A percentile compares a stretch with the other conserved stretches of the same genome.
These are phyloP conservation scores for Habropoda laboriosa DNA, from an alignment of 1,140 invertebrate species.

Conservation along the genomic window DNA sequence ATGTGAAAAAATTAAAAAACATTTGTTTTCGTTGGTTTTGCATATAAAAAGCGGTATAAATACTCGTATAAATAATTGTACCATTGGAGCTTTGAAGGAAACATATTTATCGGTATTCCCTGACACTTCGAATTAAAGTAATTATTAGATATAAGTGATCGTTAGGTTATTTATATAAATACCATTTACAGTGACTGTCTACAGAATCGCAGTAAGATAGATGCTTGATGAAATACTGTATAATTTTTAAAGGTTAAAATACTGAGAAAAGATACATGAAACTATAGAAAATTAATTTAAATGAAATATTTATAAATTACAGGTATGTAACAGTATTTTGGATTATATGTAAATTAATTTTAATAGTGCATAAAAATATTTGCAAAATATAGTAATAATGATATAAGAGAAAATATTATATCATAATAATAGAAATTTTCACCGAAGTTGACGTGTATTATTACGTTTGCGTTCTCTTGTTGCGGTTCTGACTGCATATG, in stretches of 20 bases:
- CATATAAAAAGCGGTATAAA: slow-evolving; percentile 54
- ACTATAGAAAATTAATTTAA: neutral
- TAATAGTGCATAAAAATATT: neutral
- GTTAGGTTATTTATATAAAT: neutral
- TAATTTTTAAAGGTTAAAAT: neutral
- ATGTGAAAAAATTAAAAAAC: slow-evolving; percentile 31
- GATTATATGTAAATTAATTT: neutral
- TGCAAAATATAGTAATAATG: no score
- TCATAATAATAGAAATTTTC: neutral
- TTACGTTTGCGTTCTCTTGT: neutral
- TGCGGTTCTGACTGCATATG: neutral
- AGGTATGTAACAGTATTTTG: neutral
- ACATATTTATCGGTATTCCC: neutral
- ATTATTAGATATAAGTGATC: neutral
- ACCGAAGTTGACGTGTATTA: no score
- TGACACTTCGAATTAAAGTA: neutral
- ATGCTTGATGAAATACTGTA: neutral
- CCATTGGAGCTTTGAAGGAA: slow-evolving; percentile 30
- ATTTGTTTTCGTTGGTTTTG: neutral
- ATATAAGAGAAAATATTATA: neutral
- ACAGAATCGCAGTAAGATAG: neutral
- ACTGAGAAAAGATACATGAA: neutral
- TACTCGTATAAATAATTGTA: slow-evolving; percentile 47
- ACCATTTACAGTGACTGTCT: neutral
- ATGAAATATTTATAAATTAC: neutral